Percentiles rank a stretch among this genome's conserved stretches.
phyloP scores from a whole-genome alignment of 2,797 vertebrate species.

The Syngnathus acus region DNA sequence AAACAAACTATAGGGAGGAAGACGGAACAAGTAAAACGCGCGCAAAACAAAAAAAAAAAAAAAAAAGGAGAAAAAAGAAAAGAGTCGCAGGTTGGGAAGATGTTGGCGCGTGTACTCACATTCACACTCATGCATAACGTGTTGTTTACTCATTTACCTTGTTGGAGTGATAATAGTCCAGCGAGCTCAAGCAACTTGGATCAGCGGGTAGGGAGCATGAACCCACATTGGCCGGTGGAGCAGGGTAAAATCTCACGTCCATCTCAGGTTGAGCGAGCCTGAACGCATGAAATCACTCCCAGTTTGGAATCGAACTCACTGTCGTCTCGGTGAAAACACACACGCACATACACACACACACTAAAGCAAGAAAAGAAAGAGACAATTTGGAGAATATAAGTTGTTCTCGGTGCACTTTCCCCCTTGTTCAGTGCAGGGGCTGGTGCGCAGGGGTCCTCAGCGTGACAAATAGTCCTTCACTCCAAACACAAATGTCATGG shows the following conservation, averaged over 20 bases:
- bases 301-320: slow-evolving; percentile 63
- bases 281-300: slow-evolving; percentile 79
- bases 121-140: not conserved
- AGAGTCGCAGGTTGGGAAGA: slow-evolving; percentile 10
- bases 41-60: not conserved
- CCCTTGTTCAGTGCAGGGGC: slow-evolving; percentile 69
- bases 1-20: not conserved
- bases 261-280: slow-evolving; percentile 79
- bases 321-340: slow-evolving; percentile 64
- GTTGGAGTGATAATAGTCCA: slow-evolving; percentile 98
- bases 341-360: slow-evolving; percentile 3
- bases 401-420: slow-evolving; percentile 51
- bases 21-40: not conserved
- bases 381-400: slow-evolving; percentile 5
- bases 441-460: slow-evolving; percentile 57
- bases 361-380: slow-evolving; percentile 37
- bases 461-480: slow-evolving; percentile 41
- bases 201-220: slow-evolving; percentile 89
- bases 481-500: slow-evolving; percentile 35
- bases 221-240: slow-evolving; percentile 89
- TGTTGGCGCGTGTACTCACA: slow-evolving; percentile 13
- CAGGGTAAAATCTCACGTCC: slow-evolving; percentile 99
- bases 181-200: slow-evolving; percentile 81
- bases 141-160: slow-evolving; percentile 72
- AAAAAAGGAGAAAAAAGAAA: not conserved